Conservation (phyloP, 2,888 invertebrate genomes). For the Strigamia crassipes region DNA sequence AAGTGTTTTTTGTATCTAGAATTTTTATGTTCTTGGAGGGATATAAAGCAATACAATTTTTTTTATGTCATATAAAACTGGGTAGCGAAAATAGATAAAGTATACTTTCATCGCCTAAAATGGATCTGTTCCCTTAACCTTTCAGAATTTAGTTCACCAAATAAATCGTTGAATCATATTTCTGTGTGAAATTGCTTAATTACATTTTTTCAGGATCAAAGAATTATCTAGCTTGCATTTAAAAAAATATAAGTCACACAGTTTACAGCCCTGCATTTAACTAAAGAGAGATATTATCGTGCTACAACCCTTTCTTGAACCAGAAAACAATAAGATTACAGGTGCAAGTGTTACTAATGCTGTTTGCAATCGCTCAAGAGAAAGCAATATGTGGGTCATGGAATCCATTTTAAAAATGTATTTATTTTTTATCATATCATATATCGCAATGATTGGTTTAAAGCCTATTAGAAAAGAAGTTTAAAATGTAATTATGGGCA, state of each 20-base stretch:
- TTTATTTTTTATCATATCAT: slow-evolving; percentile 33
- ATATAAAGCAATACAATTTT: neutral
- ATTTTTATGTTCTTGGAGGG: neutral
- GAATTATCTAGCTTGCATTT: slow-evolving; percentile 30
- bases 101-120: slow-evolving; percentile 35
- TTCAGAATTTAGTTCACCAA: slow-evolving; percentile 7
- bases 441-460: slow-evolving; percentile 22
- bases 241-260: neutral
- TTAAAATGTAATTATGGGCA: neutral
- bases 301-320: neutral
- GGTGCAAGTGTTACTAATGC: slow-evolving; percentile 37
- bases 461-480: neutral
- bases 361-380: slow-evolving; percentile 40
- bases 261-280: slow-evolving; percentile 4
- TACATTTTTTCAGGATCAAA: neutral
- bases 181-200: slow-evolving; percentile 12
- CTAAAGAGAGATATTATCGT: neutral
- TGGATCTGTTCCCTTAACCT: slow-evolving; percentile 15
- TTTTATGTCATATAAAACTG: neutral
- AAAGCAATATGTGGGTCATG: slow-evolving; percentile 42
- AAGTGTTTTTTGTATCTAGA: neutral
- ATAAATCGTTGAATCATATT: neutral
- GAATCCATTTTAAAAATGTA: slow-evolving; percentile 17
- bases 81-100: neutral
- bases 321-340: slow-evolving; percentile 40